Base-by-base conservation (phyloP, 2,113 vertebrate species). In the Fulica atra region DNA sequence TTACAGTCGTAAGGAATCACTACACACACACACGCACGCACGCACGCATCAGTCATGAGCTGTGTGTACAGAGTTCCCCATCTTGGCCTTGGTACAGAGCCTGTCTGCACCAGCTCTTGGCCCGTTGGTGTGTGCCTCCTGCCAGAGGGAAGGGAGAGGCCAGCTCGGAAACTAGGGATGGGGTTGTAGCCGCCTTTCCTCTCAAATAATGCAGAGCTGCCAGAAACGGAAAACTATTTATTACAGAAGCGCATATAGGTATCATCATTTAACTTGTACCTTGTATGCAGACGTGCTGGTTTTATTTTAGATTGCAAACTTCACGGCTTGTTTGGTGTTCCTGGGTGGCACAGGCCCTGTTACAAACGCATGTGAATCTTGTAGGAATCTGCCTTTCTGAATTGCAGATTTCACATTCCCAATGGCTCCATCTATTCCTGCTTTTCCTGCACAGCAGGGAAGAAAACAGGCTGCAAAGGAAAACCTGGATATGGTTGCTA, bases 361-460 rank as follows among this genome's bases (percentile, higher is more conserved):
- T 76, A 72, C 57, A 84, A 72, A 35, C 2, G 9, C 9, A 7
- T 80, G 33, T 57, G 42, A 24, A 71, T 81, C 65, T 64, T 14
- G 13, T 4, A 73, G 61, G 77, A 71, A 66, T 48, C 53, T 89
- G 59, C 66, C 54, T 85, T 76, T 87, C 74, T 80, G 50, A 83
- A 82, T 31, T 59, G 50, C 57, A 76, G 10, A 82, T 63, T 63
- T 63, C 78, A 42, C 10, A 51, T 59, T 70, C 63, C 40, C 1
- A 0, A 1, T 72, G 65, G 35, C 33, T 81, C 1, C 1, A 21
- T 70, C 63, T 61, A 1, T 36, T 68, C 46, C 13, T 2, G 9
- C 66, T 77, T 36, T 0, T 0, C 3, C 2, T 9, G 40, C 0
- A 0, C 84, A 93, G 74, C 57, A 57, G 78, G 50, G 56, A 68